Conservation (phyloP, 1,140 invertebrate genomes). For the Chionoecetes opilio region DNA sequence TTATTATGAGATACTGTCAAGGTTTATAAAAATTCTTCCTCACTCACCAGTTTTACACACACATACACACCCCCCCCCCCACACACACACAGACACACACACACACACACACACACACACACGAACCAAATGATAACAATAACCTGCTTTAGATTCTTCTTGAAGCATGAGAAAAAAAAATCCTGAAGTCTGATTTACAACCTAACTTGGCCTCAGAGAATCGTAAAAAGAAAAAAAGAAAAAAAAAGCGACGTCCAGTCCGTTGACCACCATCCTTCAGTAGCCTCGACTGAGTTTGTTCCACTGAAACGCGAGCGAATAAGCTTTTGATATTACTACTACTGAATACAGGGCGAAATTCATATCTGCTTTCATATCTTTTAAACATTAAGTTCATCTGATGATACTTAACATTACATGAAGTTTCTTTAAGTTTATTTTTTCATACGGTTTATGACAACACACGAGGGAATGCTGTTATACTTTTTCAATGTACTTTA, state of each 20-base stretch:
- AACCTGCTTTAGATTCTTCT: not conserved
- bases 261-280: not conserved
- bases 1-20: not conserved
- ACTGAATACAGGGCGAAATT: too few relatives aligned
- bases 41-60: not conserved
- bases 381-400: not conserved
- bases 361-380: too few relatives aligned
- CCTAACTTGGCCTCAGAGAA: not conserved
- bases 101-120: constrained; percentile 27
- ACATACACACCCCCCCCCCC: not conserved
- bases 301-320: not conserved
- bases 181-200: not conserved
- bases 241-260: not conserved
- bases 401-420: not conserved
- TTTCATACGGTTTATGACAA: too few relatives aligned
- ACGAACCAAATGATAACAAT: not conserved
- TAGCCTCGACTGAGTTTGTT: not conserved
- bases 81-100: constrained; percentile 18
- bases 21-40: not conserved
- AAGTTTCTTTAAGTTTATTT: not conserved
- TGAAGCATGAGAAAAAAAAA: not conserved
- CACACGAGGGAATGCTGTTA: too few relatives aligned
- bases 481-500: too few relatives aligned
- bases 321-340: too few relatives aligned
- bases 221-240: not conserved